Conservation (phyloP, 2,888 invertebrate genomes). For the Hylaea fasciaria region DNA sequence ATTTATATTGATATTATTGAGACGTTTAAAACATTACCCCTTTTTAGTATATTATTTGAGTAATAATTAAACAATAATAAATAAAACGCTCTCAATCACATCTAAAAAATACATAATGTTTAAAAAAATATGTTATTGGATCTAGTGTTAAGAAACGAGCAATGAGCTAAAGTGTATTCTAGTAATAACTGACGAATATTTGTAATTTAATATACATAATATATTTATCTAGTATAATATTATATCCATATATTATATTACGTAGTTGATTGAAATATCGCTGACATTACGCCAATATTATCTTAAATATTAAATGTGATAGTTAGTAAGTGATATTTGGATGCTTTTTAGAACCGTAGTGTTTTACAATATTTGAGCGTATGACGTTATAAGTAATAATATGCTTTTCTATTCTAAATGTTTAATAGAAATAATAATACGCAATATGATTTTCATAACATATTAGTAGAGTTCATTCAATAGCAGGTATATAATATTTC, state of each 20-base stretch:
- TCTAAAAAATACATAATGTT: not conserved
- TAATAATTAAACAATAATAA: not conserved
- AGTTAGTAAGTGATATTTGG: conserved; percentile 68
- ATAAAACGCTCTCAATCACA: not conserved
- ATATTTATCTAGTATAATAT: conserved; percentile 41
- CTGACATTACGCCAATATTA: conserved; percentile 38
- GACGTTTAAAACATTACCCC: no score
- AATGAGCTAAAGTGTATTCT: conserved; percentile 72
- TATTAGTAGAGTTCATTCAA: not conserved
- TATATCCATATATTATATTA: conserved; percentile 36
- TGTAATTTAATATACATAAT: conserved; percentile 58
- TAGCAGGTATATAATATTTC: not conserved
- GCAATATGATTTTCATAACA: conserved; percentile 17
- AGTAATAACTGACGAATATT: conserved; percentile 70
- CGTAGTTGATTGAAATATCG: conserved; percentile 46
- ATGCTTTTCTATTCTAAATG: conserved; percentile 32
- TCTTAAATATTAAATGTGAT: conserved; percentile 59
- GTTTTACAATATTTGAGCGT: conserved; percentile 23
- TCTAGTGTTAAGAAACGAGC: conserved; percentile 53
- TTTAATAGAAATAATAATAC: conserved; percentile 5
- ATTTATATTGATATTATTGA: no score
- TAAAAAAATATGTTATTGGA: conserved; percentile 27
- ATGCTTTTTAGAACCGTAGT: conserved; percentile 51
- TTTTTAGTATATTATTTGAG: not conserved
- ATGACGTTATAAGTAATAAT: no score